Evolutionary conservation across 2,113 vertebrate genomes (phyloP).

Genomic region (Sebastes fasciatus): DNA sequence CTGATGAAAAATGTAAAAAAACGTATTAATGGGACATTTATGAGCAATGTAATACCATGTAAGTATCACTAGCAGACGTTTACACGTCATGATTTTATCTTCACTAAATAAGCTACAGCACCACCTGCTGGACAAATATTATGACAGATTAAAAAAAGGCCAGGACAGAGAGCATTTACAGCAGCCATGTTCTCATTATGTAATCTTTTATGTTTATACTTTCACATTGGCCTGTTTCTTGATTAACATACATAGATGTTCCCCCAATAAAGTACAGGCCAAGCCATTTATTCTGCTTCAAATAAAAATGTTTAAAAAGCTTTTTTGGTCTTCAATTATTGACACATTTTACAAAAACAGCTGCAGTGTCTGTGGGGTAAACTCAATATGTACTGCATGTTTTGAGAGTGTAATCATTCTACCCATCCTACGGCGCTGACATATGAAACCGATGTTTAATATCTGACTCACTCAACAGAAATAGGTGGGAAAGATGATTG

Average conservation of each 20-base stretch:
- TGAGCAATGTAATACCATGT: neutral
- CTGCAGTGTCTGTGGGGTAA: neutral
- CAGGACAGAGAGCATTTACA: neutral
- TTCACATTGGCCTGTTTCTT: neutral
- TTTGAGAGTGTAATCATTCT: constrained; percentile 2
- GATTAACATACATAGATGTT: neutral
- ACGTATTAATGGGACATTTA: neutral
- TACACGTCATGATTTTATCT: neutral
- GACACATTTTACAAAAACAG: neutral
- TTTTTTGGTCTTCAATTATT: neutral
- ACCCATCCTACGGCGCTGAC: neutral
- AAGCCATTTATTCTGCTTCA: neutral
- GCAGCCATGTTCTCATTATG: neutral
- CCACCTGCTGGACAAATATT: constrained; percentile 60
- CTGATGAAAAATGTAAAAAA: neutral
- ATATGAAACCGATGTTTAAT: constrained; percentile 5
- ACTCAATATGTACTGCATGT: neutral
- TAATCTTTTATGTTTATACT: neutral
- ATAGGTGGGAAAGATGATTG: constrained; percentile 6
- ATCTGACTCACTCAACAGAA: constrained; percentile 24
- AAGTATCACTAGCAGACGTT: neutral
- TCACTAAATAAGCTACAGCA: constrained; percentile 30
- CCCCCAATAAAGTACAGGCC: neutral
- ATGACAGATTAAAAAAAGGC: too few relatives aligned
- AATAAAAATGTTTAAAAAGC: neutral